phyloP scores from a whole-genome alignment of 1,140 invertebrate genomes.

The Solenopsis invicta region DNA sequence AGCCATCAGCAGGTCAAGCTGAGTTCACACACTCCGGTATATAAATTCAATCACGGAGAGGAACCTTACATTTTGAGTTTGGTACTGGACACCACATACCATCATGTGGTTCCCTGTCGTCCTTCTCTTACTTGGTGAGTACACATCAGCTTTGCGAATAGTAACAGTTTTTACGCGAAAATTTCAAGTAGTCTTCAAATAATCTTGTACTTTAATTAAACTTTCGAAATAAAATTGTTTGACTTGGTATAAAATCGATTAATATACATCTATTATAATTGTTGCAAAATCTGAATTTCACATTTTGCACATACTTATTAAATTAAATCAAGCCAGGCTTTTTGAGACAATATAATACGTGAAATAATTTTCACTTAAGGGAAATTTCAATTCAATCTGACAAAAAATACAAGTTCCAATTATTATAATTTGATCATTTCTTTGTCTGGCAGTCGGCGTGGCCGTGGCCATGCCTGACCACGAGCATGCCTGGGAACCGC shows the following conservation, averaged over 20 bases:
- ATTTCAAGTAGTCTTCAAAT: not conserved
- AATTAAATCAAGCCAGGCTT: not conserved
- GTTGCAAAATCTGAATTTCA: not conserved
- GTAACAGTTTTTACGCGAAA: not conserved
- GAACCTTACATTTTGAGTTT: slow-evolving; percentile 44
- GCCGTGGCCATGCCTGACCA: slow-evolving; percentile 34
- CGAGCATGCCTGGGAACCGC: slow-evolving; percentile 87
- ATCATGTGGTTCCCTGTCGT: slow-evolving; percentile 74
- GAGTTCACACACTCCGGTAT: slow-evolving; percentile 18
- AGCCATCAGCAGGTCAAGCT: slow-evolving; percentile 40
- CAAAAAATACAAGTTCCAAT: not conserved
- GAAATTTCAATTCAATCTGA: not conserved
- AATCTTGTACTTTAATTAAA: not conserved
- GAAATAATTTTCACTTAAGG: no score
- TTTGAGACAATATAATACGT: not conserved
- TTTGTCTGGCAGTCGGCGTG: slow-evolving; percentile 47
- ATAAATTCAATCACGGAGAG: slow-evolving; percentile 50
- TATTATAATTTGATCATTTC: not conserved
- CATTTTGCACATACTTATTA: not conserved
- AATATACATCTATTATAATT: not conserved
- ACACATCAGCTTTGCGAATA: not conserved
- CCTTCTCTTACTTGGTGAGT: slow-evolving; percentile 80
- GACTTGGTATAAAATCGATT: not conserved
- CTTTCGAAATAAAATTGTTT: not conserved
- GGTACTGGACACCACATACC: slow-evolving; percentile 38